These are phyloP conservation scores for Agrilus mali DNA, from an alignment of 2,888 invertebrate genomes.

Conservation along the genomic window DNA sequence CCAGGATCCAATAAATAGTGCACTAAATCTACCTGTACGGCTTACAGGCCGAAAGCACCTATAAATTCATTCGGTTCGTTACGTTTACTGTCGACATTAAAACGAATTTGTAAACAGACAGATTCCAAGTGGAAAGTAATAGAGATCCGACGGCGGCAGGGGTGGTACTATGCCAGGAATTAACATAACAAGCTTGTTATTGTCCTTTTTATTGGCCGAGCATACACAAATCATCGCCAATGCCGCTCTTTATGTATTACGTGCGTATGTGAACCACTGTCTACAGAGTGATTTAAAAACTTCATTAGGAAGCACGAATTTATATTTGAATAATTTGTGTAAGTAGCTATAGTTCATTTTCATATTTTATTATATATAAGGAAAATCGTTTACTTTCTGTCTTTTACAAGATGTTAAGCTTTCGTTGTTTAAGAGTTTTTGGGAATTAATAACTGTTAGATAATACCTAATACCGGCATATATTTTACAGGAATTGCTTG, in stretches of 20 bases:
- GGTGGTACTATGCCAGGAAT: conserved; percentile 14
- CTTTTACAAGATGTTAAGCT: no score
- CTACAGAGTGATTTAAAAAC: no score
- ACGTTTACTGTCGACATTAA: conserved; percentile 25
- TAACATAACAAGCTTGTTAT: conserved; percentile 20
- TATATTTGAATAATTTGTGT: no score
- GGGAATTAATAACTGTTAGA: no score
- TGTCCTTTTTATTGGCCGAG: conserved; percentile 10
- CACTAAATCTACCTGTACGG: conserved; percentile 17
- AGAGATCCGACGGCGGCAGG: conserved; percentile 16
- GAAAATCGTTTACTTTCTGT: no score
- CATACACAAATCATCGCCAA: conserved; percentile 8
- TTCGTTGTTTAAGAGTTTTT: no score
- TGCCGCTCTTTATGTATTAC: background rate
- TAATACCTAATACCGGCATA: no score
- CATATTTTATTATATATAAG: no score
- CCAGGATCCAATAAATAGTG: conserved; percentile 21
- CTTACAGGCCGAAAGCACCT: conserved; percentile 10
- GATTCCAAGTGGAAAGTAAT: conserved; percentile 19
- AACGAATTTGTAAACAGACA: conserved; percentile 27
- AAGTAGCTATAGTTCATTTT: no score
- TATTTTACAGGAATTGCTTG: no score
- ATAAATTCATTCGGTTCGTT: conserved; percentile 25
- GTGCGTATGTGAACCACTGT: no score
- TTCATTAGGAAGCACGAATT: no score